A percentile compares a stretch with the other conserved stretches of the same genome.
Conservation (phyloP, 2,888 invertebrate species). For the Ischnus inquisitorius region DNA sequence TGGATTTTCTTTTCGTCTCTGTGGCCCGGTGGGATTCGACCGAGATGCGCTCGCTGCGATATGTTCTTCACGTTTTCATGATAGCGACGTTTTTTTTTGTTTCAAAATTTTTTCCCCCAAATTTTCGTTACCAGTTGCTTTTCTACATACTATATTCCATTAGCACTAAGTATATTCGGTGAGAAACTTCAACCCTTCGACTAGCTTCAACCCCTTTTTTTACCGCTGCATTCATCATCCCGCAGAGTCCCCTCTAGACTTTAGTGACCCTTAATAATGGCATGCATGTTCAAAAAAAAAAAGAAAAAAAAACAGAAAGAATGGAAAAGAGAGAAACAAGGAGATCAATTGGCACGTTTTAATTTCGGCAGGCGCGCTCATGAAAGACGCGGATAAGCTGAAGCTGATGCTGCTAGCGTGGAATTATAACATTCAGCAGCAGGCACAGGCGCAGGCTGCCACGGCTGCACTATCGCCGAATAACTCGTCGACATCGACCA, state of each 20-base stretch:
- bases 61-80: slow-evolving; percentile 4
- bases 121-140: background rate
- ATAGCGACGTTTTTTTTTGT: background rate
- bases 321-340: slow-evolving; percentile 31
- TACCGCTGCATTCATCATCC: slow-evolving; percentile 25
- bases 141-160: background rate
- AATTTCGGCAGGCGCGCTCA: slow-evolving; percentile 86
- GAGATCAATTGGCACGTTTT: slow-evolving; percentile 79
- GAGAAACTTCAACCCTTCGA: background rate
- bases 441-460: slow-evolving; percentile 81
- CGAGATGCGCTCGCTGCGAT: slow-evolving; percentile 22
- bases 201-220: slow-evolving; percentile 19
- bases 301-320: slow-evolving; percentile 8
- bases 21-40: slow-evolving; percentile 37
- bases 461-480: slow-evolving; percentile 83
- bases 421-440: slow-evolving; percentile 93
- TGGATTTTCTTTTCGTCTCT: background rate
- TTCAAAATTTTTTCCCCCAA: background rate
- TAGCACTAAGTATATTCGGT: slow-evolving; percentile 16
- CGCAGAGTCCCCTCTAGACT: slow-evolving; percentile 39
- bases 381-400: slow-evolving; percentile 95
- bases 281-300: slow-evolving; percentile 24
- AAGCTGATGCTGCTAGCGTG: slow-evolving; percentile 95
- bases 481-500: slow-evolving; percentile 82
- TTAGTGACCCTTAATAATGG: slow-evolving; percentile 18